A percentile compares a stretch with the other conserved stretches of the same genome.
phyloP scores from a whole-genome alignment of 1,140 invertebrate species.

The Phymorhynchus buccinoides region DNA sequence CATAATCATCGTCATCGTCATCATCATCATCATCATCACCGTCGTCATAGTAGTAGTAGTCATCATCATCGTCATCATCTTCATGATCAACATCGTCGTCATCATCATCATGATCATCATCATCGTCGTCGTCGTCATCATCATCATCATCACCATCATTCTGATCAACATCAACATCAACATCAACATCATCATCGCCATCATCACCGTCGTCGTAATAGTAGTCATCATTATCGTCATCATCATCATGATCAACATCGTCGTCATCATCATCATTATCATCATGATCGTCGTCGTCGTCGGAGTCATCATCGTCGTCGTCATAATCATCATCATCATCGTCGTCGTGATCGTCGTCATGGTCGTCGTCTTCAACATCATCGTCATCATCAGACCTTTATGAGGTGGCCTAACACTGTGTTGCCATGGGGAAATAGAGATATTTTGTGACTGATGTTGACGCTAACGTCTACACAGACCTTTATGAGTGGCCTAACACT shows the following conservation, averaged over 20 bases:
- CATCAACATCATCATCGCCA: constrained; percentile 44
- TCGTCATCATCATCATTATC: not conserved
- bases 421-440: no score
- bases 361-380: no score
- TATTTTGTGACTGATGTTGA: no score
- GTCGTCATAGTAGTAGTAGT: constrained; percentile 37
- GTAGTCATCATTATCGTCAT: constrained; percentile 42
- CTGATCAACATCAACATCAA: constrained; percentile 42
- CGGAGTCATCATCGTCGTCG: no score
- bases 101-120: constrained; percentile 39
- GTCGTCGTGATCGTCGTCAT: no score
- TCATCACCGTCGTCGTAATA: constrained; percentile 41
- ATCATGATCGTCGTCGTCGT: not conserved
- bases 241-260: constrained; percentile 31
- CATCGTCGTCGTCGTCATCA: constrained; percentile 28
- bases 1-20: constrained; percentile 41
- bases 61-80: constrained; percentile 38
- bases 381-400: no score
- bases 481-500: no score
- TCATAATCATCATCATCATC: no score
- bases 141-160: constrained; percentile 19
- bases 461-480: no score
- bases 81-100: constrained; percentile 37
- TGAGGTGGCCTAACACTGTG: no score
- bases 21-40: constrained; percentile 44